phyloP scores from a whole-genome alignment of 2,797 vertebrate genomes.

The Diglossa cyanea region DNA sequence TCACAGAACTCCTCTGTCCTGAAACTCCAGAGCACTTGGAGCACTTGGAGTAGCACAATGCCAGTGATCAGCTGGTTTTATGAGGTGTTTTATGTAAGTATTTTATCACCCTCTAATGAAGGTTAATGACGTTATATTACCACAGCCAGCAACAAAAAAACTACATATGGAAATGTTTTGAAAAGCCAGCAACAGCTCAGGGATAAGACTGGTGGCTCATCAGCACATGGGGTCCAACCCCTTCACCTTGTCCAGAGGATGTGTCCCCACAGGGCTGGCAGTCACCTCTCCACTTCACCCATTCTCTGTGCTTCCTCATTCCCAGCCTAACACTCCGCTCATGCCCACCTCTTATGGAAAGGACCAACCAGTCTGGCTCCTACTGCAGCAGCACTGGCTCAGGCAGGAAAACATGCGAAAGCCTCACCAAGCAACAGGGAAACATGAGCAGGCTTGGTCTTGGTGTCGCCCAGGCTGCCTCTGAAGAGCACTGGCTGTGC shows the following conservation, averaged over 20 bases:
- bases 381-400: fast-evolving
- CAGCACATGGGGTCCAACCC: fast-evolving
- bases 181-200: neutral
- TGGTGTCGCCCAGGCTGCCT: neutral
- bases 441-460: neutral
- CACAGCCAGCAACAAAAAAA: neutral
- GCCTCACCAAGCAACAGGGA: neutral
- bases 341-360: neutral
- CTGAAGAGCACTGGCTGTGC: neutral
- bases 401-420: neutral
- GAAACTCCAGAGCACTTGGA: neutral
- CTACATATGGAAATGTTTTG: neutral
- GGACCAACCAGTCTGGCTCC: neutral
- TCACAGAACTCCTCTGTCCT: neutral
- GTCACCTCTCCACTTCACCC: neutral
- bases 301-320: neutral
- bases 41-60: neutral
- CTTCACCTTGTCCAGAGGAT: neutral
- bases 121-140: neutral
- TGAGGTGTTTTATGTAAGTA: neutral
- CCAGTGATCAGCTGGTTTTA: neutral
- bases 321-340: neutral
- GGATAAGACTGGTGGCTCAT: neutral
- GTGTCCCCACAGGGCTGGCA: neutral
- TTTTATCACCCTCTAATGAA: neutral